These are phyloP conservation scores for Actinopyga echinites DNA, from an alignment of 53 echinoderm and acorn worm species.

Conservation along the genomic window DNA sequence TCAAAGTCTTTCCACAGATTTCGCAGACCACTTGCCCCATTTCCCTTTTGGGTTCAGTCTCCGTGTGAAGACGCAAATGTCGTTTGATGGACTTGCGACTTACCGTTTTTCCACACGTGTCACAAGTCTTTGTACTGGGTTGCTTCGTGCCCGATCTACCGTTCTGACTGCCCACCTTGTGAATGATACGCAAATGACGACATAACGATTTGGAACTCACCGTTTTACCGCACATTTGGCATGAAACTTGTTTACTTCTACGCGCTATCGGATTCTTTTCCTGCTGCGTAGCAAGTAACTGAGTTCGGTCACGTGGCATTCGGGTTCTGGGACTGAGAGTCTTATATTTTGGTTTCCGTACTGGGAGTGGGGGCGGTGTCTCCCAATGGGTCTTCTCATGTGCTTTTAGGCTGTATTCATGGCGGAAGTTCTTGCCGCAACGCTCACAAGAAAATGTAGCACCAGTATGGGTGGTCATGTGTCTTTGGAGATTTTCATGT, in stretches of 20 bases:
- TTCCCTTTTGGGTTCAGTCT: no score
- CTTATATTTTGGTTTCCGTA: slow-evolving; percentile 15
- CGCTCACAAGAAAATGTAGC: not conserved
- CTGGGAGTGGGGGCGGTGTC: not conserved
- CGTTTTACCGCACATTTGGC: not conserved
- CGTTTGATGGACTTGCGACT: no score
- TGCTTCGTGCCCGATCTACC: no score
- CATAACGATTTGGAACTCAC: not conserved
- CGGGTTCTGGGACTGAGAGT: not conserved
- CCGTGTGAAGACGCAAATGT: no score
- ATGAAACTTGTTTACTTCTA: no score
- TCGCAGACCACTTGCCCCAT: not conserved
- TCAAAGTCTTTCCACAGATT: not conserved
- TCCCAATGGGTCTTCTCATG: slow-evolving; percentile 6
- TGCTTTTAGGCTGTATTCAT: not conserved
- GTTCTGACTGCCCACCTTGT: no score
- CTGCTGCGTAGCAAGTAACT: not conserved
- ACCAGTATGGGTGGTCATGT: not conserved
- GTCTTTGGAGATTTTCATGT: not conserved
- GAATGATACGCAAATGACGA: no score
- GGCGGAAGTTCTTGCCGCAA: slow-evolving; percentile 17
- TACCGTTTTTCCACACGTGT: no score
- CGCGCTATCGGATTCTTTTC: no score
- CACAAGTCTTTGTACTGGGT: no score
- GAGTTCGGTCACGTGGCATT: not conserved